Percentiles rank a stretch among this genome's conserved stretches.
Evolutionary conservation across 1,140 invertebrate genomes (phyloP).

Genomic region (Diorhabda sublineata): DNA sequence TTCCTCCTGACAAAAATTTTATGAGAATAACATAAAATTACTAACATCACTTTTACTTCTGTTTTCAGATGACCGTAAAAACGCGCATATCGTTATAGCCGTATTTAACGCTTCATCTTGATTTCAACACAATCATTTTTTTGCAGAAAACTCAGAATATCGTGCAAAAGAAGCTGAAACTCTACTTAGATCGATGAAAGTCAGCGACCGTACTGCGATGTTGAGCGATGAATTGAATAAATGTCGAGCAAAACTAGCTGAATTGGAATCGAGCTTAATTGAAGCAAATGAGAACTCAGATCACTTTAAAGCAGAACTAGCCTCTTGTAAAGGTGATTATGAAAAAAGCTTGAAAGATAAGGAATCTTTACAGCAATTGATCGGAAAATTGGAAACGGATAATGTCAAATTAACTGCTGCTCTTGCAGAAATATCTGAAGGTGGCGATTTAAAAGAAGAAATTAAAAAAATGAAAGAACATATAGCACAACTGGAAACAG

Average conservation of each 20-base stretch:
- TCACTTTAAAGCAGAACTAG: too few species aligned
- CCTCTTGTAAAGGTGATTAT: too few species aligned
- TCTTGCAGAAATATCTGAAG: background rate
- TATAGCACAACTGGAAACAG: background rate
- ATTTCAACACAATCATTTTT: background rate
- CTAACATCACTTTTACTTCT: too few species aligned
- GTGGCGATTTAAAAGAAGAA: background rate
- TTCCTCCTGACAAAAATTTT: too few species aligned
- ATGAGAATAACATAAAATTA: too few species aligned
- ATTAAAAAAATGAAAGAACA: background rate
- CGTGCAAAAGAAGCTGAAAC: conserved; percentile 26
- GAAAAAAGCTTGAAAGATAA: background rate
- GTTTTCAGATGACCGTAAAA: too few species aligned
- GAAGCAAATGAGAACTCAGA: too few species aligned
- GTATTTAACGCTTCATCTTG: too few species aligned
- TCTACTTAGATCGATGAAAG: conserved; percentile 22
- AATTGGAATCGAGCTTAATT: conserved; percentile 15
- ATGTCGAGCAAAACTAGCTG: conserved; percentile 17
- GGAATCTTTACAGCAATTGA: background rate
- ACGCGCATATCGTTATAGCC: too few species aligned
- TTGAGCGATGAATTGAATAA: conserved; percentile 24
- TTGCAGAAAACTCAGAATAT: conserved; percentile 26
- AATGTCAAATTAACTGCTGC: background rate
- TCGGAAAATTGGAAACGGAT: background rate
- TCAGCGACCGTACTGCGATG: conserved; percentile 27